Percentiles rank a stretch among this genome's conserved stretches.
These are phyloP conservation scores for Chymomyza amoena DNA, from an alignment of 2,888 invertebrate species.

Conservation along the genomic window DNA sequence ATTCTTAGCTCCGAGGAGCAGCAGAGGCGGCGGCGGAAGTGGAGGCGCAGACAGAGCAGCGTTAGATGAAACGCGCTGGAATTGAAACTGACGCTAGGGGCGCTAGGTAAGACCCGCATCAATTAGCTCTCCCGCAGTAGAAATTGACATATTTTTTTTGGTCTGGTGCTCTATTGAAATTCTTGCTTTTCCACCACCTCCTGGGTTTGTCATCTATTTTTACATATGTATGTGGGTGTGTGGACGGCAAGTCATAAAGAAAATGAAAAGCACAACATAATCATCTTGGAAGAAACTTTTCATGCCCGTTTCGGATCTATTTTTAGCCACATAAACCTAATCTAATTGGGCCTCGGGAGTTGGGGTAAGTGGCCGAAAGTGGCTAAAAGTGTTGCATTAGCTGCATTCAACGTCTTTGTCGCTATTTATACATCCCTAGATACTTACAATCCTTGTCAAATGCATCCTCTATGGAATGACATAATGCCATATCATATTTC, in stretches of 20 bases:
- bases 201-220: constrained; percentile 50
- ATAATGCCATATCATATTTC: constrained; percentile 67
- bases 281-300: background rate
- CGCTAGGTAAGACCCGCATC: constrained; percentile 48
- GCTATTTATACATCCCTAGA: constrained; percentile 1
- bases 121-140: constrained; percentile 54
- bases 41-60: background rate
- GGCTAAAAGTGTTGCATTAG: too few species aligned
- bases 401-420: constrained; percentile 14
- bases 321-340: constrained; percentile 34
- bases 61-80: background rate
- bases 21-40: too few species aligned
- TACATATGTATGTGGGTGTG: constrained; percentile 35
- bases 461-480: constrained; percentile 77
- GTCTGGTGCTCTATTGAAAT: background rate
- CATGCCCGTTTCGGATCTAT: constrained; percentile 12
- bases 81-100: background rate
- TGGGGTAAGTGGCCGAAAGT: background rate
- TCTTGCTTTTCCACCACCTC: background rate
- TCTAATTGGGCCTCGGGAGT: constrained; percentile 48
- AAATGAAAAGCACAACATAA: background rate
- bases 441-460: constrained; percentile 79
- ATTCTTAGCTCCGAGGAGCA: constrained; percentile 4
- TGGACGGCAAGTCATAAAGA: background rate
- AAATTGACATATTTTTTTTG: background rate